Evolutionary conservation across 2,888 invertebrate species (phyloP), one percentile per base, ranked within the genome.

Genomic region (Dyspetes luteomarginatus): DNA sequence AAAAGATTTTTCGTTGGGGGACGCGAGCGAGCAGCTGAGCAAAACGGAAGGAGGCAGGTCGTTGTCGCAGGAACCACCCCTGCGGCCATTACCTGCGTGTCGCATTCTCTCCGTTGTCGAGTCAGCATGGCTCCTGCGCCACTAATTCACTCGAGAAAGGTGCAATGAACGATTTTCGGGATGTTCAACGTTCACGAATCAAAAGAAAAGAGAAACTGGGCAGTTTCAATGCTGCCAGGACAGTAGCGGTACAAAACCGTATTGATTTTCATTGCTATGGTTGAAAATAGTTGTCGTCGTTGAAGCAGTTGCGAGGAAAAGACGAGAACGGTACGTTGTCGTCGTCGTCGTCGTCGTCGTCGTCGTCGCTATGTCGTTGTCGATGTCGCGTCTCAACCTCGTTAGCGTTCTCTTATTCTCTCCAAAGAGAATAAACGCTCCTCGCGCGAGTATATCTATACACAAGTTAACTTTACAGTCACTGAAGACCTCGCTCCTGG

Each of bases 41-140:
- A 64, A 68, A 62, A 43, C 71, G 65, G 83, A 65, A 83, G 82
- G 88, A 90, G 91, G 91, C 91, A 88, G 91, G 90, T 87, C 90
- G 83, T 87, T 82, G 58, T 30, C 48, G 77, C 64, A 86, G 84
- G 89, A 89, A 89, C 89, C 91, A 92, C 91, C 92, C 91, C 89
- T 89, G 88, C 88, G 88, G 91, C 91, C 90, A 91, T 91, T 74
- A 87, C 86, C 89, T 85, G 86, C 85, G 85, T 81, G 45, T n/a
- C n/a, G n/a, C n/a, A 30, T 7, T 19, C 68, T 24, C 78, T 52
- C 73, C n/a, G n/a, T n/a, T n/a, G 52, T 67, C 64, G 72, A 74
- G 76, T 74, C 88, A 89, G 86, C 85, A 91, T 90, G 91, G 90
- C 90, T n/a, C n/a, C n/a, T 87, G 83, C 65, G 72, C 48, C 65